Evolutionary conservation across 2,113 vertebrate species (phyloP), one percentile per base, ranked within the genome.

Genomic region (Anoplopoma fimbria): DNA sequence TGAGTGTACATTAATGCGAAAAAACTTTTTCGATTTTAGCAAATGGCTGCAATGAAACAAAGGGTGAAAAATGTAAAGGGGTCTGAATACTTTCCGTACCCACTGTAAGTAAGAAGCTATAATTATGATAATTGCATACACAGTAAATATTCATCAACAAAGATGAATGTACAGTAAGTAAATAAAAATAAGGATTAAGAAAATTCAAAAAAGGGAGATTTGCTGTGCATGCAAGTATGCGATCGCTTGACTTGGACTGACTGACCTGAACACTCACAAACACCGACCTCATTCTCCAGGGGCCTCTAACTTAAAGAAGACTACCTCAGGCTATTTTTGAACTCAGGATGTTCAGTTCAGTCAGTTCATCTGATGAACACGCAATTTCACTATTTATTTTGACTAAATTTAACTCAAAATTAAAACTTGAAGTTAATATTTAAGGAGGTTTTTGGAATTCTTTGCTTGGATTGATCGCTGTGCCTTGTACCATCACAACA

Each of bases 241-340:
- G 27, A 68, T 65, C 14, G 0, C 21, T 70, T 57, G 65, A 76
- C 64, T 45, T 71, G 27, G 57, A 65, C 81, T 34, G 53, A 75
- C 67, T 77, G 53, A 77, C 53, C 65, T 34, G 14, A 47, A 58
- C 36, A 57, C 58, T 75, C 42, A 55, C 64, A 49, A 55, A 68
- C 17, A 57, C 23, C 9, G 27, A 29, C n/a, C 45, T 34, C 25
- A 40, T 34, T 64, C 21, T 45, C 34, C 6, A 42, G 21, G 61
- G 21, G 21, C 10, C 61, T 27, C 33, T 63, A 19, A 36, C 21
- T 25, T 14, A 64, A 3, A 21, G 29, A 51, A 12, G 62, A 31
- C 2, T 1, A 31, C 25, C 3, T 29, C 36, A 53, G 36, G 64
- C 38, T 67, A n/a, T 29, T 36, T 63, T 64, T 40, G 2, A 36